A percentile compares a stretch with the other conserved stretches of the same genome.
phyloP scores from a whole-genome alignment of 2,797 vertebrate species.

The Tragelaphus oryx region DNA sequence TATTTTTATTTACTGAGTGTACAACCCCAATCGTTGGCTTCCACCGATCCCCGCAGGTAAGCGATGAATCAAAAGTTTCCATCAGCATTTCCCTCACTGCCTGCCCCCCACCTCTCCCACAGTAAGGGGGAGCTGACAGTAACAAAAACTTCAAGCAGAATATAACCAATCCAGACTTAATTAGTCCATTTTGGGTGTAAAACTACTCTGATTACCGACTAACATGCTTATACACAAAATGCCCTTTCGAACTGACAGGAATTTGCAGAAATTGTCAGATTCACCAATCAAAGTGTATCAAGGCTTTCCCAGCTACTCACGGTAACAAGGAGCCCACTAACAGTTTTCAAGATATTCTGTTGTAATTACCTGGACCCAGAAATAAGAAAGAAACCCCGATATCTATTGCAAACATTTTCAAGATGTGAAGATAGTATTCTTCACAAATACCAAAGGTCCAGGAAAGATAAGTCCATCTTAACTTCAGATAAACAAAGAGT shows the following conservation, averaged over 20 bases:
- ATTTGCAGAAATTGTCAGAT: constrained; percentile 75
- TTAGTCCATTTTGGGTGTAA: constrained; percentile 71
- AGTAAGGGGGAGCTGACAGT: constrained; percentile 66
- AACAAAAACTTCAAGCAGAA: constrained; percentile 70
- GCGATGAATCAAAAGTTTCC: constrained; percentile 80
- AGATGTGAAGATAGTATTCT: not conserved
- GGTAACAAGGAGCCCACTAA: not conserved
- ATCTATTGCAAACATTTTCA: not conserved
- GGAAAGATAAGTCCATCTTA: not conserved
- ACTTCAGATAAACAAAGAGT: not conserved
- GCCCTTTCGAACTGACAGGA: constrained; percentile 69
- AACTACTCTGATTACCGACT: constrained; percentile 71
- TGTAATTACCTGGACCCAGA: not conserved
- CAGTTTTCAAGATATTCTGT: not conserved
- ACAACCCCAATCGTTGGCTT: constrained; percentile 73
- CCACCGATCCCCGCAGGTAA: constrained; percentile 78
- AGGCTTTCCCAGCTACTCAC: constrained; percentile 18
- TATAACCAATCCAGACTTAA: constrained; percentile 74
- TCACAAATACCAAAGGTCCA: not conserved
- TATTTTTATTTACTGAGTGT: constrained; percentile 82
- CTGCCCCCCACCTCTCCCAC: not conserved
- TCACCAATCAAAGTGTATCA: constrained; percentile 50
- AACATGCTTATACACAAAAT: constrained; percentile 64
- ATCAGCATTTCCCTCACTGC: constrained; percentile 67
- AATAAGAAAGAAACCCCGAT: not conserved